A percentile compares a stretch with the other conserved stretches of the same genome.
These are phyloP conservation scores for Oxyteleia sp. DNA, from an alignment of 2,888 invertebrate genomes.

Conservation along the genomic window DNA sequence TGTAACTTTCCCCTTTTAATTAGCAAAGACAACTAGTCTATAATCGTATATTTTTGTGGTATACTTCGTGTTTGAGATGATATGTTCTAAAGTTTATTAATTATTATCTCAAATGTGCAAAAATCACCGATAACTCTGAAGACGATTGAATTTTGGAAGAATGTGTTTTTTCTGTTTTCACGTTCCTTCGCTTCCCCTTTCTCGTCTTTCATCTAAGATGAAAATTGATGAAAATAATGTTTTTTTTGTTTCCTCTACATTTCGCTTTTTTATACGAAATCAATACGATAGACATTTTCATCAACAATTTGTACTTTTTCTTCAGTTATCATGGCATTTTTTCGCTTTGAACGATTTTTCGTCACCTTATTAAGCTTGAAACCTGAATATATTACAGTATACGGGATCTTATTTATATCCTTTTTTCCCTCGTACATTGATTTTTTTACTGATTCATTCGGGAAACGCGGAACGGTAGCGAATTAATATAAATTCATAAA, in stretches of 20 bases:
- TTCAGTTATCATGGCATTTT: conserved; percentile 86
- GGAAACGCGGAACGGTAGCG: conserved; percentile 48
- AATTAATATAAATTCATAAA: conserved; percentile 4
- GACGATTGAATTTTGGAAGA: conserved; percentile 75
- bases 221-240: conserved; percentile 66
- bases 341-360: conserved; percentile 75
- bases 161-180: conserved; percentile 70
- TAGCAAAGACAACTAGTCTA: conserved; percentile 79
- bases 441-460: conserved; percentile 76
- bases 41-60: conserved; percentile 86
- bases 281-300: conserved; percentile 79
- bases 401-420: conserved; percentile 80
- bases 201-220: conserved; percentile 64
- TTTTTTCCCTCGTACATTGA: conserved; percentile 78
- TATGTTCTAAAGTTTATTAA: conserved; percentile 82
- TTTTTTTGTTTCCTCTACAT: conserved; percentile 41
- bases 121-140: conserved; percentile 70
- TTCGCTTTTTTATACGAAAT: conserved; percentile 81
- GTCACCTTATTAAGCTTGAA: conserved; percentile 82
- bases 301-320: conserved; percentile 87
- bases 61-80: conserved; percentile 86
- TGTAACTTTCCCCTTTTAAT: conserved; percentile 11
- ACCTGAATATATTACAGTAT: conserved; percentile 86
- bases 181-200: conserved; percentile 42
- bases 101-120: conserved; percentile 69